Percentiles rank a stretch among this genome's conserved stretches.
Conservation (phyloP, 2,888 invertebrate genomes). For the Petrolisthes manimaculis region DNA sequence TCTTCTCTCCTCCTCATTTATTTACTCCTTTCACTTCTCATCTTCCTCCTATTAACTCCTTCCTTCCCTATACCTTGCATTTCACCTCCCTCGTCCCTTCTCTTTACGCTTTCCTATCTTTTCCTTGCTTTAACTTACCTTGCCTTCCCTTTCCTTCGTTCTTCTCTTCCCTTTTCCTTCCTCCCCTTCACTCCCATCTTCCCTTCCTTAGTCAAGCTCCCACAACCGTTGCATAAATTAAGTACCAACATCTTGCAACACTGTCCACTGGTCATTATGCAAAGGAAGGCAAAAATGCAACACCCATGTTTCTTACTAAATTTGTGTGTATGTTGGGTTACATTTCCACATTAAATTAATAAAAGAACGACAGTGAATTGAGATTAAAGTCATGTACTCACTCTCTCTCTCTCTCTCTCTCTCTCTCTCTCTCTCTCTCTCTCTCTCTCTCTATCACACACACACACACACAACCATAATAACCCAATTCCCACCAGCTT, state of each 20-base stretch:
- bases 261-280: neutral
- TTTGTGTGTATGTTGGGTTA: neutral
- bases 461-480: too few relatives aligned
- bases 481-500: too few relatives aligned
- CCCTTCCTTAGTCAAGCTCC: too few relatives aligned
- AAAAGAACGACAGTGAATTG: neutral
- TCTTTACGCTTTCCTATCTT: neutral
- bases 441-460: too few relatives aligned
- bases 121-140: neutral
- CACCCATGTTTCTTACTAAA: neutral
- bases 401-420: conserved; percentile 1
- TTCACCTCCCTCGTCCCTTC: neutral
- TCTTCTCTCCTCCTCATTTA: neutral
- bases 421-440: conserved; percentile 1
- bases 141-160: neutral
- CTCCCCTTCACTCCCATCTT: neutral
- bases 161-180: neutral
- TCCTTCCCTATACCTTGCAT: neutral
- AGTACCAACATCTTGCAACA: neutral
- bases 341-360: neutral
- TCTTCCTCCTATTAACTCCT: neutral
- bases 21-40: neutral
- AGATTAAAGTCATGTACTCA: neutral
- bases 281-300: neutral
- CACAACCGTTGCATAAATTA: neutral